Evolutionary conservation across 2,113 vertebrate genomes (phyloP).

Genomic region (Etia nguti): DNA sequence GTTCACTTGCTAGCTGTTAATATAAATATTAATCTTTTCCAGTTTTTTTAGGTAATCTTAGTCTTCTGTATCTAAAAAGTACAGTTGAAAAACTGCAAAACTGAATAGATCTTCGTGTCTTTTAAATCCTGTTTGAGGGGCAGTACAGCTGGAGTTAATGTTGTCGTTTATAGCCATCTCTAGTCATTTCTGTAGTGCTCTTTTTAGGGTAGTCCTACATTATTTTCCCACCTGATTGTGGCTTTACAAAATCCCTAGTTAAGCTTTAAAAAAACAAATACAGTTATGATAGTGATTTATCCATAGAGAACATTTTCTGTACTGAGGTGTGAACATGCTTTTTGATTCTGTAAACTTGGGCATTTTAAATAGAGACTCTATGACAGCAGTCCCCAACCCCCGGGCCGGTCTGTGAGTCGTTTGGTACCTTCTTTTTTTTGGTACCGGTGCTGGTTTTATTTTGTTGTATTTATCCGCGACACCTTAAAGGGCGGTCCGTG

Average conservation of each 20-base stretch:
- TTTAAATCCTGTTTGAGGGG: not conserved
- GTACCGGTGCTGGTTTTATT: too few species aligned
- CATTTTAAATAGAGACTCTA: not conserved
- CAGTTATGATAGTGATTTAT: not conserved
- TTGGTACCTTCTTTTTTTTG: too few species aligned
- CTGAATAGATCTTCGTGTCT: not conserved
- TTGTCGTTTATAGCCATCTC: not conserved
- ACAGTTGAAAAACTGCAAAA: not conserved
- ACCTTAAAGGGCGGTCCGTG: too few species aligned
- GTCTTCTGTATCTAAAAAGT: fast-evolving
- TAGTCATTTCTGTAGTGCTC: not conserved
- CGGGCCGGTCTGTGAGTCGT: too few species aligned
- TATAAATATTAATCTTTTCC: not conserved
- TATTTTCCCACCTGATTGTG: not conserved
- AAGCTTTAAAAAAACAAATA: not conserved
- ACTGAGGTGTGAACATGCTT: not conserved
- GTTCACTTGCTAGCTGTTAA: not conserved
- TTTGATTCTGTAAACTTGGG: not conserved
- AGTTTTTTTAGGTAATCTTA: not conserved
- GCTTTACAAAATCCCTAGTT: not conserved
- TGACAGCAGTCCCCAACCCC: too few species aligned
- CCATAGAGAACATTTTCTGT: not conserved
- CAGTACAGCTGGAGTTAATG: not conserved
- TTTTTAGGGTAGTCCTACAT: not conserved
- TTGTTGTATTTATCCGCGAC: too few species aligned